phyloP scores from a whole-genome alignment of 2,888 invertebrate species.

The Cheilosia scutellata region DNA sequence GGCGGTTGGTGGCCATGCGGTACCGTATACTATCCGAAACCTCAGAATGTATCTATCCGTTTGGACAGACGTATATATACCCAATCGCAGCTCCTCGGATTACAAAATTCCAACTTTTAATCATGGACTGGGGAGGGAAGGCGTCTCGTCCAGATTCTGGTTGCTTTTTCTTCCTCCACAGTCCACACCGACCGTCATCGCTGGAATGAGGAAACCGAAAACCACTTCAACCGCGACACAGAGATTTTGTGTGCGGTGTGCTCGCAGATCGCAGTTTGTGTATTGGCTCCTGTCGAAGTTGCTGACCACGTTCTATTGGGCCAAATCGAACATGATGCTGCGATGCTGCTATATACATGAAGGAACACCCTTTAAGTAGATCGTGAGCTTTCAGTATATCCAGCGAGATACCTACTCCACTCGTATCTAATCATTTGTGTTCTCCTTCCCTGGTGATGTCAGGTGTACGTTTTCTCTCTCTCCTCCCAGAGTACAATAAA shows the following conservation, averaged over 20 bases:
- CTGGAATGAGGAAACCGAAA: slow-evolving; percentile 75
- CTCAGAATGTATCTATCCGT: slow-evolving; percentile 58
- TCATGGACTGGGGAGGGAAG: slow-evolving; percentile 27
- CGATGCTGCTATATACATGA: slow-evolving; percentile 23
- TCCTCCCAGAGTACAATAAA: slow-evolving; percentile 18
- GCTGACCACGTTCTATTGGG: slow-evolving; percentile 74
- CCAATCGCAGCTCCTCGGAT: slow-evolving; percentile 62
- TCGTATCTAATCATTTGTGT: slow-evolving; percentile 67
- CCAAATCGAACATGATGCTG: slow-evolving; percentile 70
- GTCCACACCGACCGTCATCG: slow-evolving; percentile 27
- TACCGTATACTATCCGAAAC: slow-evolving; percentile 57
- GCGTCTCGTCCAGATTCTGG: slow-evolving; percentile 30
- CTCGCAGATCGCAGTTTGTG: slow-evolving; percentile 52
- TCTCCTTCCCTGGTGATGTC: slow-evolving; percentile 57
- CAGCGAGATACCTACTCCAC: neutral
- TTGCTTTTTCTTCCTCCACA: neutral
- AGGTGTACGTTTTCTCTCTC: slow-evolving; percentile 58
- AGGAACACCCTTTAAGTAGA: slow-evolving; percentile 75
- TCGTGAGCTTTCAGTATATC: slow-evolving; percentile 64
- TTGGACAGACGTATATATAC: slow-evolving; percentile 46
- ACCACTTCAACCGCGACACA: slow-evolving; percentile 72
- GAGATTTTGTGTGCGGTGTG: slow-evolving; percentile 49
- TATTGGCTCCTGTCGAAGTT: slow-evolving; percentile 72
- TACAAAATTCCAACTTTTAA: slow-evolving; percentile 68
- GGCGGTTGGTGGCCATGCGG: slow-evolving; percentile 36